Base-by-base conservation (phyloP, 2,888 invertebrate genomes). In the Drosophila ezoana region DNA sequence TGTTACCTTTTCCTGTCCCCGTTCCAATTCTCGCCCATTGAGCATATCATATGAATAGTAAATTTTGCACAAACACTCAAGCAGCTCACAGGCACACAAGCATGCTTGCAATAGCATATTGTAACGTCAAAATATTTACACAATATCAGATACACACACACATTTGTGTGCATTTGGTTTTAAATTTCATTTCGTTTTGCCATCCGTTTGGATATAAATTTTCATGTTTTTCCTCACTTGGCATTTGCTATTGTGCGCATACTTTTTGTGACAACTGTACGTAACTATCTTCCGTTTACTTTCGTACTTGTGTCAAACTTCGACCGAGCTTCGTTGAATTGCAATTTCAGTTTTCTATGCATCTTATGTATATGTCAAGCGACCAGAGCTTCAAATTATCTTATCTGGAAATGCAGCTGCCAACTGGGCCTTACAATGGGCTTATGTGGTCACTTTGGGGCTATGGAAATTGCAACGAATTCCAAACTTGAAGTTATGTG, bases 111-210 rank as follows among this genome's bases (percentile, higher is more conserved):
- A 72, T 66, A 78, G 60, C 79, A 84, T 79, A 77, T 79, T 87
- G 70, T 76, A 66, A 74, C 84, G 84, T 75, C 75, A 84, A 84
- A 83, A 83, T 83, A 87, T 84, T 86, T 83, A 75, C 87, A 81
- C 68, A 70, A 72, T 67, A 81, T 65, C 69, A 81, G 13, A 43
- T 35, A 53, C 32, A 41, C 16, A 38, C 44, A 47, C 37, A 16
- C 9, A 18, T 53, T 61, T 66, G 66, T 69, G 37, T 57, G 63
- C 59, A 72, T 81, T 79, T 58, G 65, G 71, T 69, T 84, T 81
- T 77, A 84, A 75, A 84, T 81, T 84, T 84, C 68, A 81, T 75
- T 79, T 74, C 54, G 43, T 37, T 72, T 73, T 64, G 49, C 40
- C 69, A 66, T 79, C 72, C 69, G 60, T 62, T 61, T 70, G 65